Percentiles rank a stretch among this genome's conserved stretches.
phyloP scores from a whole-genome alignment of 1,140 invertebrate genomes.

The Macrocentrus cingulum region DNA sequence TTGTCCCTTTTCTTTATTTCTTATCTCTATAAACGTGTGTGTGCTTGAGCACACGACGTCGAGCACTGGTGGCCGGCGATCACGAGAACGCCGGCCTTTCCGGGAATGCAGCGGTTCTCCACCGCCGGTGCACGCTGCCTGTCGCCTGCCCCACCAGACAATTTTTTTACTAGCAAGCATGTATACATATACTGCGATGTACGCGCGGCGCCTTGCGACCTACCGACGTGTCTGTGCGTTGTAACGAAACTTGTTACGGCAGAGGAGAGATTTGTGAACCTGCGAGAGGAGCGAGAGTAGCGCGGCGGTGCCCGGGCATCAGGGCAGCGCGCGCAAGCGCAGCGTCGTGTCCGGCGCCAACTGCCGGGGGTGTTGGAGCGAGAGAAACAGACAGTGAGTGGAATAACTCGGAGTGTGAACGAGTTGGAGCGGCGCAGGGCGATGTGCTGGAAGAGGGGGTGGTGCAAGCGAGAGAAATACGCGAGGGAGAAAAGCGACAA shows the following conservation, averaged over 20 bases:
- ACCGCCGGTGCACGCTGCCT: neutral
- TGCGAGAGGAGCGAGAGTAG: slow-evolving; percentile 37
- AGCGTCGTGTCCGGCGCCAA: slow-evolving; percentile 18
- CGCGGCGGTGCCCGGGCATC: slow-evolving; percentile 49
- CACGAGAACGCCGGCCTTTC: neutral
- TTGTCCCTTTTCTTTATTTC: neutral
- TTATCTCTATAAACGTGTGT: neutral
- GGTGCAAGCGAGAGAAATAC: slow-evolving; percentile 28
- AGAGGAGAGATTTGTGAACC: slow-evolving; percentile 35
- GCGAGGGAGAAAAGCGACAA: slow-evolving; percentile 1
- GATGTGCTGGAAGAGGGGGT: slow-evolving; percentile 13
- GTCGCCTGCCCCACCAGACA: neutral
- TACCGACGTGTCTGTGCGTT: slow-evolving; percentile 27
- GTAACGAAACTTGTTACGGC: slow-evolving; percentile 45
- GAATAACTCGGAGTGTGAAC: slow-evolving; percentile 25
- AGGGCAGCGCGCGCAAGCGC: slow-evolving; percentile 49
- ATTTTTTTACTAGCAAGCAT: no score
- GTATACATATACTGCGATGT: no score
- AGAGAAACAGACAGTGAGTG: slow-evolving; percentile 27
- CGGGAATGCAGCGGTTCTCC: neutral
- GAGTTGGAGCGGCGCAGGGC: slow-evolving; percentile 11
- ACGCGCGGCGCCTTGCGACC: neutral
- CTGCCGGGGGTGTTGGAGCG: slow-evolving; percentile 24
- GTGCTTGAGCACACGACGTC: neutral
- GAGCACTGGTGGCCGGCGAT: neutral